Base-by-base conservation (phyloP, 2,113 vertebrate genomes). In the Turdus rufiventris region DNA sequence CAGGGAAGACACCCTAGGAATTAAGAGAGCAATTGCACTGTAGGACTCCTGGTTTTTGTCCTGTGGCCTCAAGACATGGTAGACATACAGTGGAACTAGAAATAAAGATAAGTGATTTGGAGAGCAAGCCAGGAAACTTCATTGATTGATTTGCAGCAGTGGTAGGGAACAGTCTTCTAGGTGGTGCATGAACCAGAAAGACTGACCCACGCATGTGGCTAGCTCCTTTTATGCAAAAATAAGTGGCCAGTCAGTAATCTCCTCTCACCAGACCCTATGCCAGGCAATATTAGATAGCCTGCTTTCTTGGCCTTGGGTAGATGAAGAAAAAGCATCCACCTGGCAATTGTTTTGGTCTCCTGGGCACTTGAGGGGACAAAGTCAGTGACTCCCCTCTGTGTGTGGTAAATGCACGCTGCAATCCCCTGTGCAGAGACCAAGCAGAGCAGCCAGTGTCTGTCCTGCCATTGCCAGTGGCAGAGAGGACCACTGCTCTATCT, bases 1-100 rank as follows among this genome's bases (percentile, higher is more conserved):
- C 88, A 67, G 88, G 85, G 96, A 96, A 88, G 96, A 96, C 96
- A 96, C 94, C 93, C 83, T 63, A 91, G 85, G 93, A 96, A 94
- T 91, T 71, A 88, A 91, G 88, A 29, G 77, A 91, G 91, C n/a
- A 43, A 56, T 89, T 90, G 85, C 65, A 42, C 84, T 57, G 58
- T 62, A 65, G 88, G 63, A 67, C 67, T 86, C 65, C 92, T 93
- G 79, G 65, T 76, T 95, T 80, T 93, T 94, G 88, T 95, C 82
- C 91, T 0, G 0, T 73, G 76, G 23, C 72, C 63, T 90, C 38
- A 34, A 90, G 85, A 88, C 40, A 33, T 0, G 2, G 50, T 31
- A 26, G 74, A 31, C 73, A 2, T 11, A 24, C 10, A 33, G 79
- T 62, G 68, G 40, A 61, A 88, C 68, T 45, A 48, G 72, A 91